phyloP scores from a whole-genome alignment of 2,888 invertebrate species.

The Aphidius colemani region DNA sequence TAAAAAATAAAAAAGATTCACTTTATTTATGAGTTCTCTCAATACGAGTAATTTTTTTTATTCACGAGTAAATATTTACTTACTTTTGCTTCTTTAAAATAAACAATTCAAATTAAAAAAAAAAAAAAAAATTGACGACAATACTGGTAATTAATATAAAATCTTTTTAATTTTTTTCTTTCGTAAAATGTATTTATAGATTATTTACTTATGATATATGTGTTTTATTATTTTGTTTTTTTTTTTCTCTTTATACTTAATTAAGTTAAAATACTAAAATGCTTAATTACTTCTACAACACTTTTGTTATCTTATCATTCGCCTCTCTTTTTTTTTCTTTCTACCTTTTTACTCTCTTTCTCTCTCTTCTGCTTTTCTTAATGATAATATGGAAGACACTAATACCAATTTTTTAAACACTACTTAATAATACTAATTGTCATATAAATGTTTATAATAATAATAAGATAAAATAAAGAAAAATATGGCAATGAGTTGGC shows the following conservation, averaged over 20 bases:
- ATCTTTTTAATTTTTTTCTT: too few relatives aligned
- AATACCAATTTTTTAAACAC: slow-evolving; percentile 23
- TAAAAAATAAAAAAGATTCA: too few relatives aligned
- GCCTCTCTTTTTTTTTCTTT: too few relatives aligned
- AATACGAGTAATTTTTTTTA: not conserved
- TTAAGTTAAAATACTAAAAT: too few relatives aligned
- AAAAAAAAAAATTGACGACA: not conserved
- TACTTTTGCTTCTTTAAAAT: not conserved
- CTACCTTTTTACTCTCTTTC: too few relatives aligned
- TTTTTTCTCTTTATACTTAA: too few relatives aligned
- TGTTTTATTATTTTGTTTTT: too few relatives aligned
- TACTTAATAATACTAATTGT: slow-evolving; percentile 7
- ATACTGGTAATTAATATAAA: not conserved
- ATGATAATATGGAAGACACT: slow-evolving; percentile 24
- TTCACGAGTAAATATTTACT: not conserved
- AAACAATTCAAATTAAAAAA: not conserved
- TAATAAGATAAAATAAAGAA: slow-evolving; percentile 18
- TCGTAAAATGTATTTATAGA: too few relatives aligned
- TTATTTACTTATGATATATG: too few relatives aligned
- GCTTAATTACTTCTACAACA: too few relatives aligned
- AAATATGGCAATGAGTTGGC: slow-evolving; percentile 51
- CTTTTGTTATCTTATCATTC: too few relatives aligned
- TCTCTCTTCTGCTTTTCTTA: slow-evolving; percentile 5
- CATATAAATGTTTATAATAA: slow-evolving; percentile 13
- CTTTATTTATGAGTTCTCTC: too few relatives aligned